Conservation (phyloP, 2,888 invertebrate genomes). For the Lithosia quadra region DNA sequence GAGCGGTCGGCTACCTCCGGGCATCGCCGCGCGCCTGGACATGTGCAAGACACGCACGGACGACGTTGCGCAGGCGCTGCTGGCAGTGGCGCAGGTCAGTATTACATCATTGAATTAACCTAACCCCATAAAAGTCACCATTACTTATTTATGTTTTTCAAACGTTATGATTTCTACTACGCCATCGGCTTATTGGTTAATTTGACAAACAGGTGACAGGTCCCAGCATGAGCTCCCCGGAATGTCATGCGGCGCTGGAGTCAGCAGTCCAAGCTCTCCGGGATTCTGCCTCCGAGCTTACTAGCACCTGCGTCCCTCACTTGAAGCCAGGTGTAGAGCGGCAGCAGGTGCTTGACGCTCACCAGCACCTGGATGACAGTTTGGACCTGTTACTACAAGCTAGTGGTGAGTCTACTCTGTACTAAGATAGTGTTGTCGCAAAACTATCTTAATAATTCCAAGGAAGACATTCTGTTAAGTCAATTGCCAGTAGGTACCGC, state of each 20-base stretch:
- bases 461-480: too few species aligned
- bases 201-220: slow-evolving; percentile 15
- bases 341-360: not conserved
- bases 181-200: not conserved
- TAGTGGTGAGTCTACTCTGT: not conserved
- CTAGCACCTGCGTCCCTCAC: slow-evolving; percentile 2
- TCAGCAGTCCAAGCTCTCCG: slow-evolving; percentile 12
- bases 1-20: not conserved
- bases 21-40: not conserved
- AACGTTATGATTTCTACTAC: not conserved
- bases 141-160: not conserved
- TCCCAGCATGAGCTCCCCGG: slow-evolving; percentile 4
- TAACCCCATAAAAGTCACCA: too few species aligned
- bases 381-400: slow-evolving; percentile 8
- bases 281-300: slow-evolving; percentile 8
- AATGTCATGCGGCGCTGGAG: slow-evolving; percentile 7
- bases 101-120: too few species aligned
- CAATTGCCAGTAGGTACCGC: too few species aligned
- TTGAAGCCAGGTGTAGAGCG: not conserved
- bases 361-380: not conserved
- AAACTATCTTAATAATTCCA: too few species aligned
- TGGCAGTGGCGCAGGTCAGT: slow-evolving; percentile 57
- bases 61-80: slow-evolving; percentile 49
- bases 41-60: slow-evolving; percentile 30
- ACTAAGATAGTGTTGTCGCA: too few species aligned